Base-by-base conservation (phyloP, 1,140 invertebrate genomes). In the Choristoneura fumiferana region DNA sequence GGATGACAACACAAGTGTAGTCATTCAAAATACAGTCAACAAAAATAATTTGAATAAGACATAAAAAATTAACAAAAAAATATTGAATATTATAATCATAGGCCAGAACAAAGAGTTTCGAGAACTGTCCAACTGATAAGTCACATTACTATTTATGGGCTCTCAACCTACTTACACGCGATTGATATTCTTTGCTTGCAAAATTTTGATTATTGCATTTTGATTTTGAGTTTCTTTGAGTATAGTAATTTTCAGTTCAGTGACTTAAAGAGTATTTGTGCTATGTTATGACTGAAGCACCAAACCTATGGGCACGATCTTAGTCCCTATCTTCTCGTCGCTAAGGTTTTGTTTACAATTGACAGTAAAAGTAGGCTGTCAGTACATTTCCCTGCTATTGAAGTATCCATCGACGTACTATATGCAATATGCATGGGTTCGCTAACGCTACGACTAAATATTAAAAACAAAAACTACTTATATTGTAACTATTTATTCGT, bases 221-320 rank as follows among this genome's bases (percentile, higher is more conserved):
- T 13, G 18, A 49, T 29, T 29, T 49, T 10, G 17, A 49, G 18
- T 22, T 13, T 12, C n/a, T 49, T 49, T 49, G 17, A 29, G 43
- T 33, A 49, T 22, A 49, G 10, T 12, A 49, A 49, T 49, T 49
- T 49, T 49, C 43, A 49, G 43, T 49, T 49, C 43, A 49, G 43
- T 49, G 43, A 49, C 43, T 49, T 49, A 49, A 49, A 12, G 4
- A 49, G 43, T 14, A 49, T 33, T 17, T 22, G 43, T 5, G 43
- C 43, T 49, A 12, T 49, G 17, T 22, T 12, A 13, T 22, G 43
- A 22, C 43, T 15, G 22, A 49, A 29, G 5, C 40, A 22, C 39
- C 8, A 4, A 49, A 33, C n/a, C 17, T 10, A 18, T 22, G 40
- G 10, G n/a, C n/a, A n/a, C 3, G 3, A 49, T 29, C n/a, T 12